These are phyloP conservation scores for Boulengeromyrus knoepffleri DNA, from an alignment of 2,113 vertebrate species.

Conservation along the genomic window DNA sequence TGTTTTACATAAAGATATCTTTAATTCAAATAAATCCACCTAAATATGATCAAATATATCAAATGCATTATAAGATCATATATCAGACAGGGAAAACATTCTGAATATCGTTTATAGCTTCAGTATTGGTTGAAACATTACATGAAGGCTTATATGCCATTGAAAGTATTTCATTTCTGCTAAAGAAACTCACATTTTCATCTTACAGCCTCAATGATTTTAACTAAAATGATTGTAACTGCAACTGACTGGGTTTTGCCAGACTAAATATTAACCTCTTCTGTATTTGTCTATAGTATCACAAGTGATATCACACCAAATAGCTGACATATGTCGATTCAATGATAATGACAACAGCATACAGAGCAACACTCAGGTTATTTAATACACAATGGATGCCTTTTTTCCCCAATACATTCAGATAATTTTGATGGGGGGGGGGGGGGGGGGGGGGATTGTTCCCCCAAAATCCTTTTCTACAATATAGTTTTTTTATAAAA, in stretches of 20 bases:
- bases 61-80: background rate
- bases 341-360: background rate
- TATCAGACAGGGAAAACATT: background rate
- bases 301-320: background rate
- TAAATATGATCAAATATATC: background rate
- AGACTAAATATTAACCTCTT: background rate
- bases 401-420: background rate
- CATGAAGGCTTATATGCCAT: background rate
- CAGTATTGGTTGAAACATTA: background rate
- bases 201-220: background rate
- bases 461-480: no score
- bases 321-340: background rate
- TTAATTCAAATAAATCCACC: background rate
- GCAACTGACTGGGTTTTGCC: background rate
- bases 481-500: no score
- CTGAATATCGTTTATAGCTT: background rate
- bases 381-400: background rate
- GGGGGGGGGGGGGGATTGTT: no score
- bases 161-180: background rate
- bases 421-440: background rate
- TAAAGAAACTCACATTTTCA: background rate
- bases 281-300: background rate
- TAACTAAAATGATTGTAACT: background rate
- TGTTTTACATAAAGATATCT: background rate
- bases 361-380: background rate